phyloP scores from a whole-genome alignment of 2,888 invertebrate species.

The Eupithecia inturbata region DNA sequence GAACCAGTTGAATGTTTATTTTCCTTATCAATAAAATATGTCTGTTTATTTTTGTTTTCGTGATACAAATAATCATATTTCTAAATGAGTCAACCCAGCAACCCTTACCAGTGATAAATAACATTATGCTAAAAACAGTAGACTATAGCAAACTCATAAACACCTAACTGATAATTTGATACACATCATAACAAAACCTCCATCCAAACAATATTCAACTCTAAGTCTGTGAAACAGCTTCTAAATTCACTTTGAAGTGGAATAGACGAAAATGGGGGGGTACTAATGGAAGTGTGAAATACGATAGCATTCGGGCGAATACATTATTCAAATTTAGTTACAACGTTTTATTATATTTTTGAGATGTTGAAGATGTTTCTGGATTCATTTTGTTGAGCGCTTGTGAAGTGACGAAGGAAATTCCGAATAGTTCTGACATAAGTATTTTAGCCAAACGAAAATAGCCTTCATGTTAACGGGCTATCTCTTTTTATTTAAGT shows the following conservation, averaged over 20 bases:
- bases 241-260: constrained; percentile 18
- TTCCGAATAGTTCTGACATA: constrained; percentile 18
- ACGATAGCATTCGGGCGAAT: constrained; percentile 69
- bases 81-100: constrained; percentile 33
- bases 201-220: constrained; percentile 41
- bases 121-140: constrained; percentile 58
- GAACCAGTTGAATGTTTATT: neutral
- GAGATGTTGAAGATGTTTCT: constrained; percentile 49
- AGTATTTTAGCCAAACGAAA: constrained; percentile 6
- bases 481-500: neutral
- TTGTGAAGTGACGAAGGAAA: constrained; percentile 22
- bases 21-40: neutral
- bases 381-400: constrained; percentile 26
- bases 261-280: constrained; percentile 49
- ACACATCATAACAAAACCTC: constrained; percentile 45
- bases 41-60: neutral
- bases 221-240: constrained; percentile 32
- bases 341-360: constrained; percentile 61
- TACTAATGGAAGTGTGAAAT: constrained; percentile 76
- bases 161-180: constrained; percentile 60
- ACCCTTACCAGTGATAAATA: constrained; percentile 56
- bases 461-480: neutral
- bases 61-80: neutral
- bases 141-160: constrained; percentile 54
- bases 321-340: constrained; percentile 75